Evolutionary conservation across 1,140 invertebrate species (phyloP).

Genomic region (Brachionus koreanus): DNA sequence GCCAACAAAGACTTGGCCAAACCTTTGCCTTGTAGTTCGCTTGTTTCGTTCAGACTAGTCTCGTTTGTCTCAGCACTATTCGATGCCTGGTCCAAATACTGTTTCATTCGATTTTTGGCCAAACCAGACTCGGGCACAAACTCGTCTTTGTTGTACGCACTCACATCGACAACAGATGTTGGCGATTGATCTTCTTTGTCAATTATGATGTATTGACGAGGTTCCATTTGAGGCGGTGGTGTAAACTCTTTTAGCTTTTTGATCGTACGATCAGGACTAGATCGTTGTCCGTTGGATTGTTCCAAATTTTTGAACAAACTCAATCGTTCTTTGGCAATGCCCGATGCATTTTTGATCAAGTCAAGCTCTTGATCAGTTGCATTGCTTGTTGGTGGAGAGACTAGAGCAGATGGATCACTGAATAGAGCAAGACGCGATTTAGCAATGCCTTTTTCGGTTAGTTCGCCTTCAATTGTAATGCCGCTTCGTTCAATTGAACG

Average conservation of each 20-base stretch:
- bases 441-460: conserved; percentile 43
- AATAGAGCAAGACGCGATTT: conserved; percentile 31
- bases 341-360: conserved; percentile 19
- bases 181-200: background rate
- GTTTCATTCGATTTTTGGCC: conserved; percentile 37
- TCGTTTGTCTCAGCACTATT: background rate
- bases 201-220: conserved; percentile 13
- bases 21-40: conserved; percentile 24
- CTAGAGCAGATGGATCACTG: conserved; percentile 1
- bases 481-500: conserved; percentile 20
- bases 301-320: conserved; percentile 44
- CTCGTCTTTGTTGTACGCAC: conserved; percentile 14
- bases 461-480: conserved; percentile 20
- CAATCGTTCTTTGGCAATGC: conserved; percentile 40
- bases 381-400: background rate
- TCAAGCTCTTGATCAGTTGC: background rate
- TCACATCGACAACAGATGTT: background rate
- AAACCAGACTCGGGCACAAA: conserved; percentile 29
- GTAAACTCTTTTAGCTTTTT: conserved; percentile 43
- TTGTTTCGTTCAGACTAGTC: background rate
- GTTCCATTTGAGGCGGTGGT: conserved; percentile 33
- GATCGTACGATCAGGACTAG: background rate
- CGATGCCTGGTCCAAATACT: conserved; percentile 19
- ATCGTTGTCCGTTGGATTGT: background rate
- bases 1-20: conserved; percentile 24